These are phyloP conservation scores for Limosa lapponica DNA, from an alignment of 2,797 vertebrate species.

Conservation along the genomic window DNA sequence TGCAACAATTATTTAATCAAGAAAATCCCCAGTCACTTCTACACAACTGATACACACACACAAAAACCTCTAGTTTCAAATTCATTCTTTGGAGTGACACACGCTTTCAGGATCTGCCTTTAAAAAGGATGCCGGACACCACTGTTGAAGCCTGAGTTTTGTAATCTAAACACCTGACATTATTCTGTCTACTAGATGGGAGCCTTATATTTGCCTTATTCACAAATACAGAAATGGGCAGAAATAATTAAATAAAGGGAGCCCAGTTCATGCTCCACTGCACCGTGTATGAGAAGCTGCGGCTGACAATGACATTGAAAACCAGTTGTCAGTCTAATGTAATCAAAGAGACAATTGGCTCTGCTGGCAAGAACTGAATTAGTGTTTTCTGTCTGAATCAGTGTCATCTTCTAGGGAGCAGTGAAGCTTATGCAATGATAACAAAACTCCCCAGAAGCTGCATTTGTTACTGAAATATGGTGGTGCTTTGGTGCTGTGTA, in stretches of 20 bases:
- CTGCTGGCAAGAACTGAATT: conserved; percentile 74
- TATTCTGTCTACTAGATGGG: neutral
- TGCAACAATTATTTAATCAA: neutral
- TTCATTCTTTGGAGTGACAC: neutral
- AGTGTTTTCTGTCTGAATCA: conserved; percentile 70
- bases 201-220: conserved; percentile 8
- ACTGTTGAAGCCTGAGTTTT: neutral
- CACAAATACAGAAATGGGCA: conserved; percentile 12
- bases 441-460: conserved; percentile 75
- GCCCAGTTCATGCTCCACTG: conserved; percentile 48
- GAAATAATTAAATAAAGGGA: conserved; percentile 64
- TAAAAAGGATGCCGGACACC: neutral
- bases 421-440: conserved; percentile 66
- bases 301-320: conserved; percentile 70
- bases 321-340: conserved; percentile 75
- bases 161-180: neutral
- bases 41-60: neutral
- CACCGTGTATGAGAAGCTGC: neutral
- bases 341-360: conserved; percentile 76
- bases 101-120: neutral
- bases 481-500: conserved; percentile 70
- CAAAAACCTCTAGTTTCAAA: neutral
- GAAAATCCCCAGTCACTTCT: neutral
- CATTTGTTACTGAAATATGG: conserved; percentile 74
- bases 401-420: conserved; percentile 59